phyloP scores from a whole-genome alignment of 2,888 invertebrate genomes.

The Arge pagana region DNA sequence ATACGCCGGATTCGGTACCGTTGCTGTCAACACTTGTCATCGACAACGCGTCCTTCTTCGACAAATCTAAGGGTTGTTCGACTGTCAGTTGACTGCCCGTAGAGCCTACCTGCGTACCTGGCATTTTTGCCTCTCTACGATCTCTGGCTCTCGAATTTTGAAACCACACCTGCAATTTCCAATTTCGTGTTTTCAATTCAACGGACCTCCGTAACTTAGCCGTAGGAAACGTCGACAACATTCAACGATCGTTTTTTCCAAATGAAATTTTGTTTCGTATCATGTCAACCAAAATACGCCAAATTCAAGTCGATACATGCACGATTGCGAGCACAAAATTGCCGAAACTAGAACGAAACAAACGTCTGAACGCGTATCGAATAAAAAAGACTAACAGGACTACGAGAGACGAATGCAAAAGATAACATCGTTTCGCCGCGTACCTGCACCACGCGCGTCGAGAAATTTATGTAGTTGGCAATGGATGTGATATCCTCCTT shows the following conservation, averaged over 20 bases:
- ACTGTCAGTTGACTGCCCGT: constrained; percentile 42
- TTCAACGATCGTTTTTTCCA: too few species aligned
- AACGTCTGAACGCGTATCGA: too few species aligned
- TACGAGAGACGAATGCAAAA: too few species aligned
- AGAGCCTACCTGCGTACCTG: constrained; percentile 48
- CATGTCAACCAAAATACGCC: too few species aligned
- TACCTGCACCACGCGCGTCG: constrained; percentile 58
- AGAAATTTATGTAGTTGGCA: constrained; percentile 71
- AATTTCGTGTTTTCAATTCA: constrained; percentile 76
- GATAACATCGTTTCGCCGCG: neutral
- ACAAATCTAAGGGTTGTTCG: constrained; percentile 90
- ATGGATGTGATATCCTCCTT: constrained; percentile 91
- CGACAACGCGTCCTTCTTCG: constrained; percentile 73
- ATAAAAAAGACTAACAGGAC: too few species aligned
- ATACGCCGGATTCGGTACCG: constrained; percentile 41
- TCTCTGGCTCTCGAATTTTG: constrained; percentile 93
- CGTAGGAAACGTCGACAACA: too few species aligned
- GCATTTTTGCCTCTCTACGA: constrained; percentile 65
- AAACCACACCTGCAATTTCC: constrained; percentile 97
- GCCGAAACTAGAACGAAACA: too few species aligned
- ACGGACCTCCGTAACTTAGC: too few species aligned
- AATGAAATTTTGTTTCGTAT: too few species aligned
- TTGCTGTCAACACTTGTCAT: constrained; percentile 40
- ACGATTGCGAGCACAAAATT: too few species aligned
- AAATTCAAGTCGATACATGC: too few species aligned